Evolutionary conservation across 2,113 vertebrate species (phyloP).

Genomic region (Pituophis catenifer): DNA sequence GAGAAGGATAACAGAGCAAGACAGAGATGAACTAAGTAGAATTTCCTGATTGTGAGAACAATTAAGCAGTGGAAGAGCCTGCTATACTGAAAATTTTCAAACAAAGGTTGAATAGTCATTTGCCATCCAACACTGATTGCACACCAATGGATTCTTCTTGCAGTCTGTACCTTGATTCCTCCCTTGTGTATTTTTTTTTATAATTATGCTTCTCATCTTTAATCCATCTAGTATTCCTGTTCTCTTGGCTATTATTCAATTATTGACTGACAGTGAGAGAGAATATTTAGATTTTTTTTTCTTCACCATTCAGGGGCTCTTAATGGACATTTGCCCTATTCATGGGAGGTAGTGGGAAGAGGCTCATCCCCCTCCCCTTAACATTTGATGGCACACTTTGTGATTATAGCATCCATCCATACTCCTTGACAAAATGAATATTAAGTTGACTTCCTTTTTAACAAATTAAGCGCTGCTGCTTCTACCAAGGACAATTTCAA

Average conservation of each 20-base stretch:
- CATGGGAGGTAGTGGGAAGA: neutral
- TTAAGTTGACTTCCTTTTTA: neutral
- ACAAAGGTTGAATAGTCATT: neutral
- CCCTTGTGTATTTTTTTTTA: neutral
- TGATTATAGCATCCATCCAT: neutral
- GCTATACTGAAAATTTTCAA: neutral
- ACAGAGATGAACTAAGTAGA: neutral
- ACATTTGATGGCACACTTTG: neutral
- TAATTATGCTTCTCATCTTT: neutral
- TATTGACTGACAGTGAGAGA: neutral
- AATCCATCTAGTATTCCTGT: neutral
- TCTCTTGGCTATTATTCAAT: neutral
- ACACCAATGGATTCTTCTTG: neutral
- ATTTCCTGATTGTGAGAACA: neutral
- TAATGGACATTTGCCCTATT: neutral
- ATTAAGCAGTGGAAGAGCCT: neutral
- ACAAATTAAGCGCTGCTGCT: neutral
- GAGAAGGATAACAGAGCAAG: neutral
- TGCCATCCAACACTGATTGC: neutral
- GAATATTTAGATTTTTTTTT: neutral
- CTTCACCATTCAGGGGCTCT: neutral
- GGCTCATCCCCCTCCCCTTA: neutral
- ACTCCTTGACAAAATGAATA: neutral
- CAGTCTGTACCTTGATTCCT: neutral
- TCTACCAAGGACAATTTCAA: neutral